These are phyloP conservation scores for Florisuga fusca DNA, from an alignment of 2,797 vertebrate genomes.

Conservation along the genomic window DNA sequence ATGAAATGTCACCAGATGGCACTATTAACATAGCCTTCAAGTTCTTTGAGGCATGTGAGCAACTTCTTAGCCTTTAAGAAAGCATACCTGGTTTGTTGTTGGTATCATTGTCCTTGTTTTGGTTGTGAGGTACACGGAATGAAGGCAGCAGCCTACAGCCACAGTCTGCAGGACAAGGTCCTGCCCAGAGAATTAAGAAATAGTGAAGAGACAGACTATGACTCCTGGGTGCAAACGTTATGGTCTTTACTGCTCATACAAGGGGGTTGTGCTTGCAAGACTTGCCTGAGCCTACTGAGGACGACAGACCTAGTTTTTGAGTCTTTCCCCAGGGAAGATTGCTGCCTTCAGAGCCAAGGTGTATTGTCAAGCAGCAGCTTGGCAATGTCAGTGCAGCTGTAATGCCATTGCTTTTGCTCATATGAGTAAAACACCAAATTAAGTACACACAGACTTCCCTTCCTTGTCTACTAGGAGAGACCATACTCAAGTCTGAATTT, in stretches of 20 bases:
- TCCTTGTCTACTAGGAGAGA: not conserved
- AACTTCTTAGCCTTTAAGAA: not conserved
- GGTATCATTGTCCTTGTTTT: not conserved
- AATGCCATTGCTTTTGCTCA: not conserved
- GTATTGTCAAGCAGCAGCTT: not conserved
- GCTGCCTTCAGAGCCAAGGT: not conserved
- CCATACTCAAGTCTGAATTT: not conserved
- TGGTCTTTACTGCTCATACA: not conserved
- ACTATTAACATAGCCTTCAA: constrained; percentile 48
- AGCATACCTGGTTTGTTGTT: not conserved
- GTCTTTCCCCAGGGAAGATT: not conserved
- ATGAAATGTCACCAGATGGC: constrained; percentile 56
- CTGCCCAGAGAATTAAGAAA: not conserved
- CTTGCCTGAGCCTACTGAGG: not conserved
- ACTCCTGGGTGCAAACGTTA: not conserved
- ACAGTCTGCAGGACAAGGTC: not conserved
- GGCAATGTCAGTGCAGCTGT: not conserved
- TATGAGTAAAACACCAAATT: not conserved
- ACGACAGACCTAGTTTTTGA: not conserved
- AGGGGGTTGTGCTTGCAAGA: not conserved
- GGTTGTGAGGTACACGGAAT: not conserved
- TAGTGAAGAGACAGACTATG: not conserved
- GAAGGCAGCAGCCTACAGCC: not conserved
- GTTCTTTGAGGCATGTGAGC: not conserved
- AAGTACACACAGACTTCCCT: not conserved